These are phyloP conservation scores for Idaea aversata DNA, from an alignment of 2,888 invertebrate genomes.

Conservation along the genomic window DNA sequence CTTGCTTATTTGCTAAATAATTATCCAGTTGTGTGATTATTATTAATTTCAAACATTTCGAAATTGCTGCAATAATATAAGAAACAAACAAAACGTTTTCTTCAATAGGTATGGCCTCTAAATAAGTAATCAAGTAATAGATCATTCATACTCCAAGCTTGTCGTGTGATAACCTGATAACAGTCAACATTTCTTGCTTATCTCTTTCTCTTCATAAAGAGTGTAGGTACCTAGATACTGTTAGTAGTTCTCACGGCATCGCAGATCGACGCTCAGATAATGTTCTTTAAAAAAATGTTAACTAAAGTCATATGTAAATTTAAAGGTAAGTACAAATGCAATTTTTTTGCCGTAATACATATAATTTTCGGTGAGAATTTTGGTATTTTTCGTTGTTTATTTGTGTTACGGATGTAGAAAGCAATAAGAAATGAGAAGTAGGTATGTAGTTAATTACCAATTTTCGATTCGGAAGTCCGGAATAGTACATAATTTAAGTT, in stretches of 20 bases:
- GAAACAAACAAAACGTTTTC: neutral
- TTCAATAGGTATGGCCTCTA: neutral
- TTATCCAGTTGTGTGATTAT: no score
- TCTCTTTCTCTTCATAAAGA: constrained; percentile 27
- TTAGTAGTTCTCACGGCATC: constrained; percentile 43
- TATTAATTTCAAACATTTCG: no score
- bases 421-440: no score
- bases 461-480: neutral
- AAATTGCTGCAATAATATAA: neutral
- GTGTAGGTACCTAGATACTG: constrained; percentile 13
- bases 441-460: no score
- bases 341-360: neutral
- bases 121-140: constrained; percentile 1
- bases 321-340: constrained; percentile 18
- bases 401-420: neutral
- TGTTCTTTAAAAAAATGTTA: constrained; percentile 17
- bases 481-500: neutral
- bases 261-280: constrained; percentile 40
- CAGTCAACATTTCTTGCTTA: constrained; percentile 33
- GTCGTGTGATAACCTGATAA: constrained; percentile 35
- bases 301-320: constrained; percentile 21
- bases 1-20: no score
- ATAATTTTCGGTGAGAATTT: neutral
- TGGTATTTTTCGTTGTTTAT: neutral
- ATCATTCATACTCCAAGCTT: neutral